Evolutionary conservation across 2,113 vertebrate genomes (phyloP).

Genomic region (Centropus bengalensis): DNA sequence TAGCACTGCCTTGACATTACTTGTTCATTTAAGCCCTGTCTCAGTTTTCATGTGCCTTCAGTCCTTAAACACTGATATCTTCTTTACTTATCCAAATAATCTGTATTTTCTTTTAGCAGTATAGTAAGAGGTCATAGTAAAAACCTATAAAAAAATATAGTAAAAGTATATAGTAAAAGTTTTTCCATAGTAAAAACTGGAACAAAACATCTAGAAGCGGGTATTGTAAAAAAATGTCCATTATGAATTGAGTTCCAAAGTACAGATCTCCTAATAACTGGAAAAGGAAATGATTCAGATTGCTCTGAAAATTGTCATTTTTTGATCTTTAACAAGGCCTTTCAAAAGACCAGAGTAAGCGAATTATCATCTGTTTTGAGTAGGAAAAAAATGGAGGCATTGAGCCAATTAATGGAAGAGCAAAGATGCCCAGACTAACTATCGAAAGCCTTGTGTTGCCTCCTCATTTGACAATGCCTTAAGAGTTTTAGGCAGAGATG

Average conservation of each 20-base stretch:
- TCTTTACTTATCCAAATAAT: not conserved
- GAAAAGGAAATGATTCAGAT: not conserved
- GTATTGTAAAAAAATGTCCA: not conserved
- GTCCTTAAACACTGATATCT: not conserved
- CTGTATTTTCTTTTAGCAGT: not conserved
- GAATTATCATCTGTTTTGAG: not conserved
- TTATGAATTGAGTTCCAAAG: not conserved
- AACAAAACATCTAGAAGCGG: not conserved
- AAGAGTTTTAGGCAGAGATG: not conserved
- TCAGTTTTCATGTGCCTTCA: accelerated
- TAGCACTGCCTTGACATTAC: not conserved
- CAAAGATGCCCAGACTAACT: not conserved
- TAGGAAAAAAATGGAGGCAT: not conserved
- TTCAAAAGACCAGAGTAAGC: not conserved
- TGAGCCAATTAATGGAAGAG: not conserved
- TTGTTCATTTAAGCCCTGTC: not conserved
- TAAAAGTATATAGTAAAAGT: no score
- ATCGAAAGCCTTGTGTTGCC: not conserved
- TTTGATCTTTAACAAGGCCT: not conserved
- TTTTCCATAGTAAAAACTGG: no score
- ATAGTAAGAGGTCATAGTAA: not conserved
- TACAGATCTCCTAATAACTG: not conserved
- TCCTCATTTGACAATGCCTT: not conserved
- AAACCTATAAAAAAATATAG: no score
- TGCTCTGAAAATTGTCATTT: not conserved